Base-by-base conservation (phyloP, 1,140 invertebrate genomes). In the Sinella curviseta region DNA sequence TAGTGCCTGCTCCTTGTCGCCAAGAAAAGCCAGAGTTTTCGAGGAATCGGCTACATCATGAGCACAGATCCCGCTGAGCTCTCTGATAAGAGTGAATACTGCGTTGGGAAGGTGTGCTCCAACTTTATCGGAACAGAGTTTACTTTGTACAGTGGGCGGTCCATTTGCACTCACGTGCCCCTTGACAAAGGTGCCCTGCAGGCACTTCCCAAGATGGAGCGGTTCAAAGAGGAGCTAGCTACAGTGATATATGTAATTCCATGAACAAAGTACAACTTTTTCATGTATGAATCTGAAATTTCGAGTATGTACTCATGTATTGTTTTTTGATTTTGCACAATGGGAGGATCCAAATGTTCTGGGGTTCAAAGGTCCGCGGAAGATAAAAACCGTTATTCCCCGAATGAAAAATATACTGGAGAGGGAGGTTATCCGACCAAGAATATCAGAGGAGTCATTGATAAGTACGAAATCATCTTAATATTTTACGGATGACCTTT, bases 361-460 rank as follows among this genome's bases (percentile, higher is more conserved):
- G 67, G 98, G 98, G 70, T 99, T 99, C 86, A 99, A 97, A 88
- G 97, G 97, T 0, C 97, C 97, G 0, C 89, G 97, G 54, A 98
- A 98, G 88, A 98, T 99, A 97, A 97, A 95, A 0, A 95, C 99
- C n/a, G 92, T 99, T 80, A 91, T 99, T 83, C 98, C 98, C 1
- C 96, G 95, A 14, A 94, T 96, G 93, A 94, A 93, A 0, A 90
- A 91, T 12, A 93, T 95, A 83, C 91, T 94, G 77, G 91, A 93
- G 83, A 87, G 94, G 80, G 91, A 95, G 1, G 90, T 92, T 77
- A 92, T 95, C 78, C 91, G 91, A 78, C 93, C 94, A 0, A 89
- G 90, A 76, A 92, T 93, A 84, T 93, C 94, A 77, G 91, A 92
- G 36, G 94, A 95, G 86, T 93, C 92, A 1, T 89, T 96, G 20